Evolutionary conservation across 2,113 vertebrate species (phyloP).

Genomic region (Macquaria ambigua): DNA sequence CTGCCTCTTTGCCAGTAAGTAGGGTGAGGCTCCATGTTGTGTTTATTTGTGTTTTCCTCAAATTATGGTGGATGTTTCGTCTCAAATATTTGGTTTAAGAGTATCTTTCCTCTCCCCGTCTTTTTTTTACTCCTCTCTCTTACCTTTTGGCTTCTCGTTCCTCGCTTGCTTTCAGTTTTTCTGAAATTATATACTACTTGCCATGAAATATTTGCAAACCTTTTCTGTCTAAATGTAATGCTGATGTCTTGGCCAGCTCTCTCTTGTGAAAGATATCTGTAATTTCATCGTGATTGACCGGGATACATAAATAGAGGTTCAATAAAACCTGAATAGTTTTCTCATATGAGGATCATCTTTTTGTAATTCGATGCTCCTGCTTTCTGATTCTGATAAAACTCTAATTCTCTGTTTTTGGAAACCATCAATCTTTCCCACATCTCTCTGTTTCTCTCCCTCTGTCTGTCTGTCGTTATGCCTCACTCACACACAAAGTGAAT

Average conservation of each 20-base stretch:
- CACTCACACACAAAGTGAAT: conserved; percentile 28
- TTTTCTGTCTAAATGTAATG: conserved; percentile 1
- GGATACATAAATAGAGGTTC: conserved; percentile 26
- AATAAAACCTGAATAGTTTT: conserved; percentile 16
- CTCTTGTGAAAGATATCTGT: not conserved
- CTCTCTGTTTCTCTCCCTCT: conserved; percentile 13
- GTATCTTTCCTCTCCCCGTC: conserved; percentile 11
- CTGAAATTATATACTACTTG: conserved; percentile 15
- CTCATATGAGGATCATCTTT: conserved; percentile 21
- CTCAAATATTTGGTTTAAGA: conserved; percentile 40
- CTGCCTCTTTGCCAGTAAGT: conserved; percentile 27
- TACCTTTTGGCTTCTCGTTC: conserved; percentile 37
- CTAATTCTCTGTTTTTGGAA: conserved; percentile 36
- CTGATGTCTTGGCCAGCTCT: conserved; percentile 10
- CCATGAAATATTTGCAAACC: conserved; percentile 11
- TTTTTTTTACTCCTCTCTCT: conserved; percentile 17
- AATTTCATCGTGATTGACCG: conserved; percentile 30
- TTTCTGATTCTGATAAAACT: conserved; percentile 54
- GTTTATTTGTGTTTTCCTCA: conserved; percentile 64
- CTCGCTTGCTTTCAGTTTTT: not conserved
- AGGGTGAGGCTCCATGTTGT: conserved; percentile 25
- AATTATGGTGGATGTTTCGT: conserved; percentile 45
- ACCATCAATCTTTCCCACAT: conserved; percentile 48
- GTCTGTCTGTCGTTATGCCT: conserved; percentile 15
- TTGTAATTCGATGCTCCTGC: conserved; percentile 28